These are phyloP conservation scores for Cryptoprocta ferox DNA, from an alignment of 2,797 vertebrate genomes.

Conservation along the genomic window DNA sequence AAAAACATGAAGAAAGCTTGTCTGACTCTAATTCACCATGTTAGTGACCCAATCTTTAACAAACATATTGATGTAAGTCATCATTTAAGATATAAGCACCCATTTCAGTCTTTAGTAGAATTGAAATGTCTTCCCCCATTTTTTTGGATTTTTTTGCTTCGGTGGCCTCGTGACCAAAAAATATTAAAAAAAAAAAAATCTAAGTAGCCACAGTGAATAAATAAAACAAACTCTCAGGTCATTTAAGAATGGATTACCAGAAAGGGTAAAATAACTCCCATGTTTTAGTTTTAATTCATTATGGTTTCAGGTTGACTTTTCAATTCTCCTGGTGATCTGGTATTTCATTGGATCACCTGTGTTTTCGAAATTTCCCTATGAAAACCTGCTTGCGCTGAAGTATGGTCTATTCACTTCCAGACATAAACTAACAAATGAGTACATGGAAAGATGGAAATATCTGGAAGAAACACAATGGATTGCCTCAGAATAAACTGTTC, in stretches of 20 bases:
- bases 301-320: not conserved
- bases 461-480: not conserved
- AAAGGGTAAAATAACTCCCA: not conserved
- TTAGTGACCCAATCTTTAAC: slow-evolving; percentile 22
- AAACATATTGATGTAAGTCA: not conserved
- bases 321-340: not conserved
- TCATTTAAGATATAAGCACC: slow-evolving; percentile 31
- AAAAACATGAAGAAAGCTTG: not conserved
- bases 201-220: not conserved
- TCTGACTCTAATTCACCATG: not conserved
- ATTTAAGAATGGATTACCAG: not conserved
- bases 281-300: slow-evolving; percentile 3
- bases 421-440: not conserved
- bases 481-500: slow-evolving; percentile 12
- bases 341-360: not conserved
- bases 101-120: not conserved
- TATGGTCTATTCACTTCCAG: not conserved
- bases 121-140: not conserved
- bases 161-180: not conserved
- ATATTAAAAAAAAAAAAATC: not conserved
- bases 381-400: not conserved
- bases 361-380: not conserved
- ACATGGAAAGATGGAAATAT: not conserved
- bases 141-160: not conserved
- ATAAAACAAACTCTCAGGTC: not conserved